Evolutionary conservation across 2,113 vertebrate species (phyloP).

Genomic region (Neoarius graeffei): DNA sequence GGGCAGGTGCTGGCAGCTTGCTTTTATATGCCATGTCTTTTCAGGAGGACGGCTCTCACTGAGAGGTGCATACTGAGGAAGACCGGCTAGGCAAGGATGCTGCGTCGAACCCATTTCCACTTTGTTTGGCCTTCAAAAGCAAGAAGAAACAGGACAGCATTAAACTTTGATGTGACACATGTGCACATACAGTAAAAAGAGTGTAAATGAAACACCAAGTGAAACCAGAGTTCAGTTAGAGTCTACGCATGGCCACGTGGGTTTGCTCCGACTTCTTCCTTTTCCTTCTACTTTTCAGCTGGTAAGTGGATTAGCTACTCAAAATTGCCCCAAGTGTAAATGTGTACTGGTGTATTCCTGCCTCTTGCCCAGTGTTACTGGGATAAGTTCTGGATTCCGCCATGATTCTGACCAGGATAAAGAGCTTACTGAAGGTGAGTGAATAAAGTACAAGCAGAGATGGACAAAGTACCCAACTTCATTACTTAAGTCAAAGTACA

Average conservation of each 20-base stretch:
- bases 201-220: not conserved
- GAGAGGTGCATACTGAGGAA: slow-evolving; percentile 23
- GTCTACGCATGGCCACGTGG: not conserved
- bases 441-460: not conserved
- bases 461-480: too few species aligned
- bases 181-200: not conserved
- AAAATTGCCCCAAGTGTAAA: not conserved
- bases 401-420: not conserved
- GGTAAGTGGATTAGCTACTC: not conserved
- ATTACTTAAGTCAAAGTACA: too few species aligned
- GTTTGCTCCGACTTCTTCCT: not conserved
- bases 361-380: not conserved
- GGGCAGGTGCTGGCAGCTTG: slow-evolving; percentile 12
- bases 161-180: not conserved
- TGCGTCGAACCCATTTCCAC: not conserved
- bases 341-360: not conserved
- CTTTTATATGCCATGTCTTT: slow-evolving; percentile 23
- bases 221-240: not conserved
- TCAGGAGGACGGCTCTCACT: slow-evolving; percentile 7
- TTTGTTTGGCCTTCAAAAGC: slow-evolving; percentile 37
- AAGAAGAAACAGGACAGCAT: slow-evolving; percentile 3
- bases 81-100: not conserved
- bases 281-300: not conserved
- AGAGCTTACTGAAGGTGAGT: not conserved
- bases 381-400: not conserved